Percentiles rank a stretch among this genome's conserved stretches.
Evolutionary conservation across 2,888 invertebrate genomes (phyloP).

Genomic region (Nephrocerus scutellatus): DNA sequence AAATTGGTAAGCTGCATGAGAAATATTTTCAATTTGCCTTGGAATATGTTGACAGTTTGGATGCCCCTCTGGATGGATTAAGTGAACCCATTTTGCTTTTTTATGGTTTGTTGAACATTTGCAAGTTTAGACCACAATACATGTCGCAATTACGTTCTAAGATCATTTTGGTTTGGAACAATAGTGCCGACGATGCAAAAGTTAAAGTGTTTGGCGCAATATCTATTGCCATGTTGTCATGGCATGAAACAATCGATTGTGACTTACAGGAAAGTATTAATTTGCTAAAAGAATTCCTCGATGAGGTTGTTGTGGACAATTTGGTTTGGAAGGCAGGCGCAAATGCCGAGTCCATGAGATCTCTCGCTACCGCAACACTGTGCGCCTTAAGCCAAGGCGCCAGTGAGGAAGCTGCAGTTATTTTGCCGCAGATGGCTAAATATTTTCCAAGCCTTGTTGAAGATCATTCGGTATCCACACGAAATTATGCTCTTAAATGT

Average conservation of each 20-base stretch:
- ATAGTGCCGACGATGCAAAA: conserved; percentile 38
- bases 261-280: conserved; percentile 28
- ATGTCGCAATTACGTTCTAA: conserved; percentile 32
- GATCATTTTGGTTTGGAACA: conserved; percentile 33
- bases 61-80: conserved; percentile 36
- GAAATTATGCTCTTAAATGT: conserved; percentile 41
- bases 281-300: conserved; percentile 29
- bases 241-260: conserved; percentile 32
- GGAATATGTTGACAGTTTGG: conserved; percentile 36
- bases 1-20: conserved; percentile 31
- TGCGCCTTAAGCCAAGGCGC: conserved; percentile 42
- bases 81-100: conserved; percentile 41
- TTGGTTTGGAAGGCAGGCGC: conserved; percentile 43
- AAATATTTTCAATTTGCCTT: conserved; percentile 33
- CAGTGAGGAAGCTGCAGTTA: conserved; percentile 26
- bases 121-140: conserved; percentile 33
- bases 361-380: conserved; percentile 42
- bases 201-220: conserved; percentile 41
- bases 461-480: conserved; percentile 39
- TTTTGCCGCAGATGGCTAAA: conserved; percentile 32
- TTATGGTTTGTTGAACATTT: conserved; percentile 37
- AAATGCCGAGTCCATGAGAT: conserved; percentile 41
- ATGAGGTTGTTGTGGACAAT: conserved; percentile 35
- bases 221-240: conserved; percentile 38
- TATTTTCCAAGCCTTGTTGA: conserved; percentile 40